A percentile compares a stretch with the other conserved stretches of the same genome.
These are phyloP conservation scores for Hylia prasina DNA, from an alignment of 2,113 vertebrate species.

Conservation along the genomic window DNA sequence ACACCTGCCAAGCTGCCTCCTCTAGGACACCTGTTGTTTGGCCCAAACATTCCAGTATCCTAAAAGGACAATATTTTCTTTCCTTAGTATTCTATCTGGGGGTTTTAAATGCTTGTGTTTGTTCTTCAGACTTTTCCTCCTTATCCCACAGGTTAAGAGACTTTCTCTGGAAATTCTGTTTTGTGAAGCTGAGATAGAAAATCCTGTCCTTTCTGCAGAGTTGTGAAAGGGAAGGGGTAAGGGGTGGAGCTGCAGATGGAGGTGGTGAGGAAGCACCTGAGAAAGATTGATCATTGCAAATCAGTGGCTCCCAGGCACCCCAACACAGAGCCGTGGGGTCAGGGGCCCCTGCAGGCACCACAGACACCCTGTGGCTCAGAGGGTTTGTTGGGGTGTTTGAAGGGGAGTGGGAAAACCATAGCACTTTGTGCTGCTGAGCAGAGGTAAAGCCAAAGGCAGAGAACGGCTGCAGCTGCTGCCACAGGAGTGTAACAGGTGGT, in stretches of 20 bases:
- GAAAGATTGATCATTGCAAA: fast-evolving
- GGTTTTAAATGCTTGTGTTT: not conserved
- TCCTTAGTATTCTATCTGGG: not conserved
- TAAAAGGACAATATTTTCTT: not conserved
- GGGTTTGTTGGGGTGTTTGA: fast-evolving
- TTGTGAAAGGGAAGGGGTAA: not conserved
- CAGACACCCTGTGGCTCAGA: fast-evolving
- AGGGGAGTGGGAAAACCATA: not conserved
- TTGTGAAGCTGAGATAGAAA: not conserved
- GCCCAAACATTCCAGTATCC: not conserved
- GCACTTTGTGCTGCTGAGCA: not conserved
- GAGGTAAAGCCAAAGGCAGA: not conserved
- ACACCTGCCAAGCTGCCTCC: not conserved
- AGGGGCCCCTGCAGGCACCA: not conserved
- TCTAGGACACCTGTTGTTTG: not conserved
- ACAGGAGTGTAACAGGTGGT: fast-evolving
- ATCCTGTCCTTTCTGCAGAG: not conserved
- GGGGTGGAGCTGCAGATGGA: not conserved
- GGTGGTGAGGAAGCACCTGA: not conserved
- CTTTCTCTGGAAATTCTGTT: not conserved
- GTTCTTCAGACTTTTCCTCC: not conserved
- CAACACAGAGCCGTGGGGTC: too few species aligned
- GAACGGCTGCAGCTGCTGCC: not conserved
- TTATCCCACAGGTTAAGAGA: not conserved
- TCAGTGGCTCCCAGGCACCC: not conserved